A percentile compares a stretch with the other conserved stretches of the same genome.
These are phyloP conservation scores for Aplocera efformata DNA, from an alignment of 2,888 invertebrate genomes.

Conservation along the genomic window DNA sequence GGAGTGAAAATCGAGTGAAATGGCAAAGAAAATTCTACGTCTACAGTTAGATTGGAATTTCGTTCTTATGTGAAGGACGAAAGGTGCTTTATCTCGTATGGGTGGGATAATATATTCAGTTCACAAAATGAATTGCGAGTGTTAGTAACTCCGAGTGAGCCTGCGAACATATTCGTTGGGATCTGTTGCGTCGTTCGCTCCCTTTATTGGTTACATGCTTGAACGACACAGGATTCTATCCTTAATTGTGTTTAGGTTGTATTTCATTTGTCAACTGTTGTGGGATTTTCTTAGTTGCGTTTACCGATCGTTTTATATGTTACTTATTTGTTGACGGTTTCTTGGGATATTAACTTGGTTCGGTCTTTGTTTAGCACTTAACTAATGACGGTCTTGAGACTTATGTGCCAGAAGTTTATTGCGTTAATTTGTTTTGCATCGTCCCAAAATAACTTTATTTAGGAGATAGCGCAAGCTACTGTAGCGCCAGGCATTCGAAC, in stretches of 20 bases:
- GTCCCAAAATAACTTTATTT: slow-evolving; percentile 18
- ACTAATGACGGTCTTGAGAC: slow-evolving; percentile 44
- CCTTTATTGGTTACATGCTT: slow-evolving; percentile 65
- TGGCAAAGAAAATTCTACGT: slow-evolving; percentile 47
- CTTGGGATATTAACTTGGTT: slow-evolving; percentile 51
- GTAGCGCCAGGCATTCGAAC: slow-evolving; percentile 34
- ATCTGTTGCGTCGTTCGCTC: slow-evolving; percentile 74
- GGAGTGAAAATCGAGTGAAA: slow-evolving; percentile 46
- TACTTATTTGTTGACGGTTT: slow-evolving; percentile 57
- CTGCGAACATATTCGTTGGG: slow-evolving; percentile 77
- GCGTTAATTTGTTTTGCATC: slow-evolving; percentile 29
- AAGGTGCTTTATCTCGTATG: slow-evolving; percentile 62
- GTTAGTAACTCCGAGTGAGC: slow-evolving; percentile 79
- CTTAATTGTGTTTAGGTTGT: slow-evolving; percentile 55
- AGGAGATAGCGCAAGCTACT: slow-evolving; percentile 3
- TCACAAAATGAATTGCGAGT: slow-evolving; percentile 80
- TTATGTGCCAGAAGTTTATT: slow-evolving; percentile 29
- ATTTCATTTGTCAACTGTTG: slow-evolving; percentile 48
- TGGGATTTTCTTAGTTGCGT: slow-evolving; percentile 50
- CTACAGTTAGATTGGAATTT: slow-evolving; percentile 50
- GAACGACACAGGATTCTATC: slow-evolving; percentile 57
- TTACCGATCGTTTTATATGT: slow-evolving; percentile 63
- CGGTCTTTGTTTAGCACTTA: slow-evolving; percentile 46
- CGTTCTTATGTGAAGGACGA: slow-evolving; percentile 45
- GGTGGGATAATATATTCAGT: slow-evolving; percentile 72